Percentiles rank a stretch among this genome's conserved stretches.
phyloP scores from a whole-genome alignment of 2,888 invertebrate genomes.

The Patella ulyssiponensis region DNA sequence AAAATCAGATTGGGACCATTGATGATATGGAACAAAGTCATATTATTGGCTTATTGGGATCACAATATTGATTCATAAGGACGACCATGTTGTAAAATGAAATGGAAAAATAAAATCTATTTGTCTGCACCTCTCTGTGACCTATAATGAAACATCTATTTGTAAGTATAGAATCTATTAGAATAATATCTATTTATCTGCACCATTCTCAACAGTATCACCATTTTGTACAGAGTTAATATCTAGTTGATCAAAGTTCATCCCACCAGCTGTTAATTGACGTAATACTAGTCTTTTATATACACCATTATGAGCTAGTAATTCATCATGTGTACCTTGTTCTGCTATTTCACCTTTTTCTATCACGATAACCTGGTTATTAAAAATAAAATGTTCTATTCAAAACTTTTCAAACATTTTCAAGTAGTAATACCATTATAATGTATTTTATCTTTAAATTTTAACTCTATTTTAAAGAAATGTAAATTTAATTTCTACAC shows the following conservation, averaged over 20 bases:
- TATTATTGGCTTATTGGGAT: too few relatives aligned
- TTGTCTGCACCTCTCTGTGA: too few relatives aligned
- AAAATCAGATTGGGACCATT: too few relatives aligned
- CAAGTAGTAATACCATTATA: background rate
- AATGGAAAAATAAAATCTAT: too few relatives aligned
- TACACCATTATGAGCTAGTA: conserved; percentile 61
- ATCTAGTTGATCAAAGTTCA: conserved; percentile 11
- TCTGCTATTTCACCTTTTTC: conserved; percentile 68
- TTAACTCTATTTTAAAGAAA: background rate
- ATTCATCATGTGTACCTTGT: conserved; percentile 66
- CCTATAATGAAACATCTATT: too few relatives aligned
- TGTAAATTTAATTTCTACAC: background rate
- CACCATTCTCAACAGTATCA: background rate
- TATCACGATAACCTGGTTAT: conserved; percentile 66
- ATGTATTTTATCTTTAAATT: background rate
- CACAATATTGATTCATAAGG: too few relatives aligned
- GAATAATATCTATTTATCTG: background rate
- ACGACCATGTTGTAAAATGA: too few relatives aligned
- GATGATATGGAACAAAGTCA: too few relatives aligned
- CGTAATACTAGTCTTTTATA: conserved; percentile 67
- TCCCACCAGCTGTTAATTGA: conserved; percentile 60
- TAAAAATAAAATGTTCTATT: background rate
- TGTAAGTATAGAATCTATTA: too few relatives aligned
- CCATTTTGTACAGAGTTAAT: background rate
- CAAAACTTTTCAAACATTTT: background rate